Evolutionary conservation across 2,797 vertebrate genomes (phyloP).

Genomic region (Alectoris magna): DNA sequence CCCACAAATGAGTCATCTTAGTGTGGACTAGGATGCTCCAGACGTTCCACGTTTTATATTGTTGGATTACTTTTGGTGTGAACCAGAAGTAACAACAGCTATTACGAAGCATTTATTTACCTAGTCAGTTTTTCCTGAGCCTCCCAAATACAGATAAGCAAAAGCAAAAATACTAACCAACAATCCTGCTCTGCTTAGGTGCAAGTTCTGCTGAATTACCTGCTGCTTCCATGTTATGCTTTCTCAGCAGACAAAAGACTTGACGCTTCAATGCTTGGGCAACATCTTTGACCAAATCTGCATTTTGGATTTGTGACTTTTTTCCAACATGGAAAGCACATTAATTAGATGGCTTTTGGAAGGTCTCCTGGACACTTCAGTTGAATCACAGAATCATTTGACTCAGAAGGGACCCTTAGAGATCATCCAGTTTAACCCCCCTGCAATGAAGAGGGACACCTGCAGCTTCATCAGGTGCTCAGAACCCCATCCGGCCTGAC

Average conservation of each 20-base stretch:
- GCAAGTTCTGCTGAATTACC: not conserved
- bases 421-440: too few species aligned
- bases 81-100: not conserved
- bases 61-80: not conserved
- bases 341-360: not conserved
- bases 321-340: not conserved
- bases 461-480: too few species aligned
- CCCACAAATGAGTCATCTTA: not conserved
- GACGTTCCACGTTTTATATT: not conserved
- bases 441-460: too few species aligned
- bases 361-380: not conserved
- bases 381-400: not conserved
- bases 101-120: not conserved
- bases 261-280: not conserved
- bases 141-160: not conserved
- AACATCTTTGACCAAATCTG: not conserved
- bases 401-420: too few species aligned
- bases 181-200: not conserved
- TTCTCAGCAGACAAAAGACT: not conserved
- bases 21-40: fast-evolving
- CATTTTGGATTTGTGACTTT: not conserved
- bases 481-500: too few species aligned
- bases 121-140: not conserved
- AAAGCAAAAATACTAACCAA: not conserved
- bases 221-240: not conserved